A percentile compares a stretch with the other conserved stretches of the same genome.
These are phyloP conservation scores for Loris lydekkerianus DNA, from an alignment of 2,797 vertebrate species.

Conservation along the genomic window DNA sequence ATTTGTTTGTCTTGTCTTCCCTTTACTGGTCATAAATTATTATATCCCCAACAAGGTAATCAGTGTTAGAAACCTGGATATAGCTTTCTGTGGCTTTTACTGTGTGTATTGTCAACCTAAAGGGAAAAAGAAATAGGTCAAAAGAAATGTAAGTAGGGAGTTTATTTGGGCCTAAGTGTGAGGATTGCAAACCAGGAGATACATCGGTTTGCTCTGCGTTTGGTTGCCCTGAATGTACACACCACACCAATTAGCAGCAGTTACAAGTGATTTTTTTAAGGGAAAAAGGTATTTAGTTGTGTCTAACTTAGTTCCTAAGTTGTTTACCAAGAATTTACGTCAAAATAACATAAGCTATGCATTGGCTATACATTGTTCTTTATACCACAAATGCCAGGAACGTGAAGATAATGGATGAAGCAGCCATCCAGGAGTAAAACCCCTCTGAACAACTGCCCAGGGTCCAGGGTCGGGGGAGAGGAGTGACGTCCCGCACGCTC, in stretches of 20 bases:
- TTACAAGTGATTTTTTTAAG: neutral
- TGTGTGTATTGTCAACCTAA: neutral
- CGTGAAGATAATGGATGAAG: no score
- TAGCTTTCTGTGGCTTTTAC: neutral
- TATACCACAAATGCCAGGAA: no score
- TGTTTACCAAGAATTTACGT: neutral
- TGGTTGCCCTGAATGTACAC: neutral
- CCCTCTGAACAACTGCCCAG: no score
- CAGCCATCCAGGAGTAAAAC: no score
- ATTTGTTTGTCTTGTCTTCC: neutral
- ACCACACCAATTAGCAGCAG: neutral
- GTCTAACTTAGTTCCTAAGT: neutral
- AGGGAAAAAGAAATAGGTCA: neutral
- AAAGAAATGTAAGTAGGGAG: neutral
- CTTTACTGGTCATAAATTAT: neutral
- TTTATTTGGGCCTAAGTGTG: neutral
- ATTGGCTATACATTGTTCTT: no score
- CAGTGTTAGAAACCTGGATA: neutral
- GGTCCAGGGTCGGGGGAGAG: neutral
- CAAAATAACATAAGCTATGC: neutral
- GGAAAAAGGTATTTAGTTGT: neutral
- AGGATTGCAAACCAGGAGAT: neutral
- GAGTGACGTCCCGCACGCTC: neutral
- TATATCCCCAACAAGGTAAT: neutral
- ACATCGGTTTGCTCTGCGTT: neutral